Conservation (phyloP, 37 sponge, comb jelly and placozoan genomes). For the Petrosia ficiformis region DNA sequence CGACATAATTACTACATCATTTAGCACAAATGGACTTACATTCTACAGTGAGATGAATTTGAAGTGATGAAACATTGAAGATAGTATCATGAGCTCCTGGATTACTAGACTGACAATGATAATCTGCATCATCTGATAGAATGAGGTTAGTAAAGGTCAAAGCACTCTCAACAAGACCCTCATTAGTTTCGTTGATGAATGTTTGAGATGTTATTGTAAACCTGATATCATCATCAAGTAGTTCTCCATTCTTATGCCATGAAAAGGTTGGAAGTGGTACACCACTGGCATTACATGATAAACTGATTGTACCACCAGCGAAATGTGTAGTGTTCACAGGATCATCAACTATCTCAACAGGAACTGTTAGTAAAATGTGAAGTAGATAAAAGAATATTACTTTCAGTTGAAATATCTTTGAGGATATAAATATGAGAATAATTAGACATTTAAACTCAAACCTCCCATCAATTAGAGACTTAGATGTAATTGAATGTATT, state of each 20-base stretch:
- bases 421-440: too few species aligned
- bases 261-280: background rate
- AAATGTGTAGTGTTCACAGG: constrained; percentile 13
- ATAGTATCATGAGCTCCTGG: background rate
- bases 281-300: constrained; percentile 14
- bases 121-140: background rate
- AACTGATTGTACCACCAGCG: background rate
- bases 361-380: background rate
- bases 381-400: too few species aligned
- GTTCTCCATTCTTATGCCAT: constrained; percentile 2
- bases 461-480: too few species aligned
- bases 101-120: constrained; percentile 6
- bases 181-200: background rate
- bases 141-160: background rate
- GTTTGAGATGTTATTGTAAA: background rate
- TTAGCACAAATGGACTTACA: too few species aligned
- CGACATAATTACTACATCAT: background rate
- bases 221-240: background rate
- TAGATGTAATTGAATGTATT: too few species aligned
- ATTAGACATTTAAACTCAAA: too few species aligned
- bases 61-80: background rate
- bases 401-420: too few species aligned
- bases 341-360: constrained; percentile 7
- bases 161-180: background rate
- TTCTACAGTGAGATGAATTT: background rate